These are phyloP conservation scores for Protonemura montana DNA, from an alignment of 2,888 invertebrate genomes.

Conservation along the genomic window DNA sequence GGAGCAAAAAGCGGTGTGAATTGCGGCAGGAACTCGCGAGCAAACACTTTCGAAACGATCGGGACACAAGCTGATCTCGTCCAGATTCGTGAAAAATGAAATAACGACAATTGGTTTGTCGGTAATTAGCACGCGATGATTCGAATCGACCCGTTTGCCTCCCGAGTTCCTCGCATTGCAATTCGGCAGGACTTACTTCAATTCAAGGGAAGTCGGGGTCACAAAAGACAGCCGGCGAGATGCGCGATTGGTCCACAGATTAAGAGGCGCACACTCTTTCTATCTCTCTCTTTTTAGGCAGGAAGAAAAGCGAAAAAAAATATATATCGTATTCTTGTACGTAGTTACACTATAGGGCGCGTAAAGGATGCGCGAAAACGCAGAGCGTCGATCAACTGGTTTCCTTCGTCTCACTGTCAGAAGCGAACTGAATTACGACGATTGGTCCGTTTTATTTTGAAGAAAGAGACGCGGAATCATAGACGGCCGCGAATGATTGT, in stretches of 20 bases:
- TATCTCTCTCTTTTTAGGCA: background rate
- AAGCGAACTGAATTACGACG: background rate
- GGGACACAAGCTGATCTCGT: too few species aligned
- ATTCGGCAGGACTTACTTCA: background rate
- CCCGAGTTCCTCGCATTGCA: background rate
- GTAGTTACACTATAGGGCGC: background rate
- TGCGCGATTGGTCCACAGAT: slow-evolving; percentile 7
- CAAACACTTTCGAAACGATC: too few species aligned
- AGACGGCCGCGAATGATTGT: background rate
- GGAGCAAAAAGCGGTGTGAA: background rate
- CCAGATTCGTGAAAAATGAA: background rate
- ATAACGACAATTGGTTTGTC: background rate
- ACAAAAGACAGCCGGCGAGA: too few species aligned
- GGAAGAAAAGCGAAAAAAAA: slow-evolving; percentile 12
- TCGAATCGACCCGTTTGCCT: background rate
- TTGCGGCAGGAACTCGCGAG: background rate
- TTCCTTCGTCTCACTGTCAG: background rate
- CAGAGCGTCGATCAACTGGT: background rate
- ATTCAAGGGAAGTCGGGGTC: background rate
- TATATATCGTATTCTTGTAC: background rate
- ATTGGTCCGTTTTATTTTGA: background rate
- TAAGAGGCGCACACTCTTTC: background rate
- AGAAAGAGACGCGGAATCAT: background rate
- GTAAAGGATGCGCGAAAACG: background rate
- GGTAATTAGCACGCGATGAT: too few species aligned